Evolutionary conservation across 2,113 vertebrate species (phyloP), one percentile per base, ranked within the genome.

Genomic region (Scortum barcoo): DNA sequence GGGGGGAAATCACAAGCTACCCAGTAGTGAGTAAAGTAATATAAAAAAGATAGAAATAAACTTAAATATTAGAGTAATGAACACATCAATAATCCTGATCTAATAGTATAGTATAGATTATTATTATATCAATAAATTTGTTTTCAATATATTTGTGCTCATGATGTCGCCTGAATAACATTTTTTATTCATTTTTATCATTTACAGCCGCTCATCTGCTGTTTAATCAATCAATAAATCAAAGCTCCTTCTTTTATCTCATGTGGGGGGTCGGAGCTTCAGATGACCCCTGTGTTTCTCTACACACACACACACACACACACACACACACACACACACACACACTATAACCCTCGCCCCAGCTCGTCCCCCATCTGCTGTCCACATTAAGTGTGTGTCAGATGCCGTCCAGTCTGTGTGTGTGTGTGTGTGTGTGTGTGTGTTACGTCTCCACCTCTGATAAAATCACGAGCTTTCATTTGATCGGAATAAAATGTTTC

Each of bases 361-460:
- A 61, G 14, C 65, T 48, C 42, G 42, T 65, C 67, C 76, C 76
- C 89, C 87, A 87, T 87, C 87, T 86, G 86, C 42, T 57, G 12
- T 10, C 56, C 76, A 72, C 79, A 78, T 70, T 63, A 54, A 88
- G 7, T 79, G 63, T 79, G 63, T 76, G 79, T 77, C 86, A 76
- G 60, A 72, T 67, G 44, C 54, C 36, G 14, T 26, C 8, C 63
- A 56, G 12, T 85, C 56, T 20, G 40, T 54, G 44, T 24, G 46
- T 62, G n/a, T n/a, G n/a, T n/a, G n/a, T n/a, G n/a, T n/a, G n/a
- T n/a, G n/a, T n/a, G n/a, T n/a, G n/a, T 81, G n/a, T 11, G 3
- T 6, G 42, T 26, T 17, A 73, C 51, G 67, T 66, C 7, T 50
- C 7, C 54, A 50, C 8, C 53, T 0, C 28, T 20, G 20, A 70